phyloP scores from a whole-genome alignment of 1,140 invertebrate species.

The Leptinotarsa texana region DNA sequence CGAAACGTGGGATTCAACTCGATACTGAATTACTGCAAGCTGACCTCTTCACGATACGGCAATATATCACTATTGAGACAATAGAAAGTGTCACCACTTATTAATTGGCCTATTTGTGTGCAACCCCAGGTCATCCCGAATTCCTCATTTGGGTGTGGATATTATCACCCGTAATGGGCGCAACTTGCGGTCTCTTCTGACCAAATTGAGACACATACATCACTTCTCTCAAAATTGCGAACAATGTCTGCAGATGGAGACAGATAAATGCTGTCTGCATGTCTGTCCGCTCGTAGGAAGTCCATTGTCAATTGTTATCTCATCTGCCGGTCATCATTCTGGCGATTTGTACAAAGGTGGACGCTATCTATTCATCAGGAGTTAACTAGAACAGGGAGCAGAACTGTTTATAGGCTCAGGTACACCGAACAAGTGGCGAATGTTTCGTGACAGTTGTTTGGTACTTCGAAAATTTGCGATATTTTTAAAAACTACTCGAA shows the following conservation, averaged over 20 bases:
- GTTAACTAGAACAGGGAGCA: slow-evolving; percentile 8
- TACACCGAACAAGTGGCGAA: background rate
- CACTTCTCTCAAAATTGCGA: slow-evolving; percentile 15
- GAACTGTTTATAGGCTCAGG: background rate
- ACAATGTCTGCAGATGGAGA: slow-evolving; percentile 41
- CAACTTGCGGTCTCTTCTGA: slow-evolving; percentile 29
- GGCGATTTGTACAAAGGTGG: slow-evolving; percentile 10
- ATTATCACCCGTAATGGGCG: slow-evolving; percentile 26
- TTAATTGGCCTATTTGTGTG: slow-evolving; percentile 26
- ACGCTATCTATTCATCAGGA: slow-evolving; percentile 8
- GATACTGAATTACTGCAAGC: too few relatives aligned
- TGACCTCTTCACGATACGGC: too few relatives aligned
- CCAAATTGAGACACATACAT: slow-evolving; percentile 32
- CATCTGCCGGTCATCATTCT: slow-evolving; percentile 20
- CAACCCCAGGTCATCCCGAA: background rate
- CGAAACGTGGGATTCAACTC: too few relatives aligned
- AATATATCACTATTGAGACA: background rate
- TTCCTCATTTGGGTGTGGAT: slow-evolving; percentile 14
- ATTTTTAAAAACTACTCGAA: too few relatives aligned
- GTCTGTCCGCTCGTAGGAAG: slow-evolving; percentile 26
- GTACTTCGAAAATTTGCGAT: too few relatives aligned
- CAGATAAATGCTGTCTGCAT: slow-evolving; percentile 40
- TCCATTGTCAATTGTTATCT: slow-evolving; percentile 36
- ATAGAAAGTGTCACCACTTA: slow-evolving; percentile 19
- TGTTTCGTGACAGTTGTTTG: background rate